These are phyloP conservation scores for Eupristina koningsbergeri DNA, from an alignment of 1,140 invertebrate species.

Conservation along the genomic window DNA sequence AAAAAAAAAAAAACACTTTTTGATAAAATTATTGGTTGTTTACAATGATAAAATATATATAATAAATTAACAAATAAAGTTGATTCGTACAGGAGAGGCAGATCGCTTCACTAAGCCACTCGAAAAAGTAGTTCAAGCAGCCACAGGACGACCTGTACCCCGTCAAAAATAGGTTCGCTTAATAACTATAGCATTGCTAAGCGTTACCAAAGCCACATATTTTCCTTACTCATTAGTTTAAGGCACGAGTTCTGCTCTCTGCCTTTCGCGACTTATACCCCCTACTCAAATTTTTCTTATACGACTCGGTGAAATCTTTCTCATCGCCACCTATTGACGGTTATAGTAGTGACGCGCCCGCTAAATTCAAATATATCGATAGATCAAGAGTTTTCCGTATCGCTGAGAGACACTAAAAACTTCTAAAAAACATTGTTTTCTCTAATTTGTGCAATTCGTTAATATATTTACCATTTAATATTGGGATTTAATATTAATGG, in stretches of 20 bases:
- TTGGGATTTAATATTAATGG: no score
- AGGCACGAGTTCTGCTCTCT: slow-evolving; percentile 76
- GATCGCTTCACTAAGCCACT: slow-evolving; percentile 80
- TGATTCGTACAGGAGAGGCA: no score
- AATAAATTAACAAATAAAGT: no score
- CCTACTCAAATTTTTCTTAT: background rate
- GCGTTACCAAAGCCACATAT: slow-evolving; percentile 87
- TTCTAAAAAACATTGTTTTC: no score
- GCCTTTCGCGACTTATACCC: slow-evolving; percentile 15
- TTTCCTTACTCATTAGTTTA: slow-evolving; percentile 92
- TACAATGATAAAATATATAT: no score
- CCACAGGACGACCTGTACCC: slow-evolving; percentile 82
- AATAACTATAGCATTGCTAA: slow-evolving; percentile 78
- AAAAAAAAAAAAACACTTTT: no score
- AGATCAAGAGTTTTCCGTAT: background rate
- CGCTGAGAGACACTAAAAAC: no score
- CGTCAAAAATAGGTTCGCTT: slow-evolving; percentile 81
- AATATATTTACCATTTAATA: no score
- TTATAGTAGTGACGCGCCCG: background rate
- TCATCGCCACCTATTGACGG: slow-evolving; percentile 1
- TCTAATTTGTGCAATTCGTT: no score
- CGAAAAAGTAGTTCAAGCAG: slow-evolving; percentile 81
- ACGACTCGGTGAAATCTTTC: background rate
- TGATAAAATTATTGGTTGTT: no score
- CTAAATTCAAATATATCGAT: background rate